Conservation (phyloP, 2,888 invertebrate species). For the Acanthoscelides obtectus region DNA sequence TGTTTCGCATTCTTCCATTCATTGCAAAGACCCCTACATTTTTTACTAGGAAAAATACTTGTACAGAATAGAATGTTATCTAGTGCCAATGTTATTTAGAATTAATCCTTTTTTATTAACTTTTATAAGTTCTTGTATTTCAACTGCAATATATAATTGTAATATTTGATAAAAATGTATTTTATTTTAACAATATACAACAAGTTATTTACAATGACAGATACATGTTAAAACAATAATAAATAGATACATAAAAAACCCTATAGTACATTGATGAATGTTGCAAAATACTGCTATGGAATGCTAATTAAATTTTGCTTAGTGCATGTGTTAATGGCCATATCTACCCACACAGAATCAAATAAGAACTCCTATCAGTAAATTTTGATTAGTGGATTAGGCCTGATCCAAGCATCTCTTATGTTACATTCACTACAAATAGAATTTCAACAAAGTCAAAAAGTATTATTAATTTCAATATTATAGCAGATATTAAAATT, state of each 20-base stretch:
- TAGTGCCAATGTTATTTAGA: neutral
- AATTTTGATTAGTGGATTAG: neutral
- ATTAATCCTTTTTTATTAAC: neutral
- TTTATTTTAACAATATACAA: neutral
- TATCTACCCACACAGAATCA: neutral
- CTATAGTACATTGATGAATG: neutral
- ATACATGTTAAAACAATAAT: neutral
- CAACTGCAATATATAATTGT: neutral
- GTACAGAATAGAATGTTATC: neutral
- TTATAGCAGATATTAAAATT: too few species aligned
- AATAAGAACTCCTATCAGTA: neutral
- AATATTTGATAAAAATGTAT: neutral
- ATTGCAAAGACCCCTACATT: neutral
- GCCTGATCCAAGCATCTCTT: neutral
- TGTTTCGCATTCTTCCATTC: neutral
- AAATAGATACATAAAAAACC: neutral
- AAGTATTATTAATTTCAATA: too few species aligned
- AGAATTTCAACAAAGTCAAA: neutral
- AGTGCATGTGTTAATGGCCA: neutral
- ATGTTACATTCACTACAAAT: neutral
- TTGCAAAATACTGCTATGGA: neutral
- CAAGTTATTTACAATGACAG: neutral
- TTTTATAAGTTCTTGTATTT: neutral
- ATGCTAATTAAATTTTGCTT: neutral
- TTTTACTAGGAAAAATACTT: neutral